Conservation (phyloP, 2,797 vertebrate genomes). For the Schizothorax lantsangensis region DNA sequence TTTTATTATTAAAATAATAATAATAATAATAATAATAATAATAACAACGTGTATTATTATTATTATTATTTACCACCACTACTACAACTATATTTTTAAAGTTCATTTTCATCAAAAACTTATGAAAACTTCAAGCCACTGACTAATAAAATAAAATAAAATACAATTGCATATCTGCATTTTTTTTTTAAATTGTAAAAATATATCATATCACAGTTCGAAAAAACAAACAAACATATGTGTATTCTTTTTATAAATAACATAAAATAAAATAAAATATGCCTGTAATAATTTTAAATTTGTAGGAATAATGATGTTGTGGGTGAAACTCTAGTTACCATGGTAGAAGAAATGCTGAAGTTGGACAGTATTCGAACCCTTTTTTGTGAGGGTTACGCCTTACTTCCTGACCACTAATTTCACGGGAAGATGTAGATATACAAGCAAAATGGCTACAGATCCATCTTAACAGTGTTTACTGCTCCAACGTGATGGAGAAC, state of each 20-base stretch:
- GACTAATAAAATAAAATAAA: background rate
- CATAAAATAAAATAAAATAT: background rate
- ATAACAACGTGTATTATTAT: background rate
- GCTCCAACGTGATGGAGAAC: constrained; percentile 34
- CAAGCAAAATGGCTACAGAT: background rate
- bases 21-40: too few relatives aligned
- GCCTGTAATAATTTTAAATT: too few relatives aligned
- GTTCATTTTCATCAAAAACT: background rate
- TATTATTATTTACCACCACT: background rate
- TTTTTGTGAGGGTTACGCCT: background rate
- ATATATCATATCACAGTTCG: background rate
- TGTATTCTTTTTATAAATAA: too few relatives aligned
- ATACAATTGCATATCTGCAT: background rate
- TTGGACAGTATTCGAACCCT: background rate
- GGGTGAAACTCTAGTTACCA: background rate
- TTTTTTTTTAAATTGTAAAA: background rate
- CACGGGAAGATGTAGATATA: background rate
- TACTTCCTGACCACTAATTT: background rate
- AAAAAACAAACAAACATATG: too few relatives aligned
- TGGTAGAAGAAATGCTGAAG: background rate
- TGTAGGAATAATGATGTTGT: background rate
- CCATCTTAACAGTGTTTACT: constrained; percentile 15
- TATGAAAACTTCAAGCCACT: background rate
- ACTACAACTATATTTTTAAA: background rate
- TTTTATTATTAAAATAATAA: too few relatives aligned